Base-by-base conservation (phyloP, 2,888 invertebrate species). In the Leptodirus hochenwartii region DNA sequence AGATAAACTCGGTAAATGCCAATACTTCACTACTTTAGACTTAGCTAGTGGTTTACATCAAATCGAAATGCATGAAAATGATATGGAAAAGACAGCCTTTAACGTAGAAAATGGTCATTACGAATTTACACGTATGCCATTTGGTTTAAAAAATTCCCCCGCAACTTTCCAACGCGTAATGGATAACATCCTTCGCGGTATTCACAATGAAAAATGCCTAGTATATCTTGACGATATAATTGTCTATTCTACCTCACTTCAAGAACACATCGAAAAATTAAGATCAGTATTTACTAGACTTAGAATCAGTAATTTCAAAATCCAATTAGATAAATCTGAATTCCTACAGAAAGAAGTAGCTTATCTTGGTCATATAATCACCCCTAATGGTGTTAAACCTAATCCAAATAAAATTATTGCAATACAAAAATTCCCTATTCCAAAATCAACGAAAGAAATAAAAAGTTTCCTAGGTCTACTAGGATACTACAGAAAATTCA, bases 201-300 rank as follows among this genome's bases (percentile, higher is more conserved):
- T 52, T 10, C 43, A 44, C 37, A 44, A 45, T 2, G 33, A 40
- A 4, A 40, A 46, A 37, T 50, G 46, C 29, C 37, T 50, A 5
- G 43, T 49, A 1, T 51, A 50, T 27, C 17, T 50, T 6, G 50
- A 51, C 30, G 51, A 49, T 30, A 42, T 50, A 3, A 44, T 50
- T 3, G 38, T 50, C 1, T 46, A 41, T 25, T 42, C 41, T 1
- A 32, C 29, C 12, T 38, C 36, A 4, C 30, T 49, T 23, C 27
- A 44, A 12, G 30, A 34, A 30, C 40, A 41, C 16, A 13, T 15
- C n/a, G 11, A 22, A 23, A 38, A 34, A 30, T 30, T 41, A 12
- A 30, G 26, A 22, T 23, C 30, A 16, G 24, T 38, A 4, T 29
- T 39, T 6, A 26, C 25, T 13, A 17, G 33, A 23, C 15, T 40